Conservation (phyloP, 2,797 vertebrate genomes). For the Balearica regulorum region DNA sequence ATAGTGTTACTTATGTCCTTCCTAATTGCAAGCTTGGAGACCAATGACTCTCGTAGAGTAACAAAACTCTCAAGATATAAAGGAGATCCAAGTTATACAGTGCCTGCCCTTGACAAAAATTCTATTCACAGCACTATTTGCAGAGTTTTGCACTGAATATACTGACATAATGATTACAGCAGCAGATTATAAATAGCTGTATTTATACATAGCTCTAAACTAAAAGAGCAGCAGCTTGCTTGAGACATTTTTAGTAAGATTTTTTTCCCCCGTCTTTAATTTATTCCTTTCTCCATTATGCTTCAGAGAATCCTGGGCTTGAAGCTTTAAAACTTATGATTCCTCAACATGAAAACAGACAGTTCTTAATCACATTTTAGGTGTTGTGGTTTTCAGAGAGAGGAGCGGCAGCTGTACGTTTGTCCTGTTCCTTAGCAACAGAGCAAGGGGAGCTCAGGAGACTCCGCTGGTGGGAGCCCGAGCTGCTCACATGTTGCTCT, state of each 20-base stretch:
- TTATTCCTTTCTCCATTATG: slow-evolving; percentile 64
- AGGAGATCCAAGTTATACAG: not conserved
- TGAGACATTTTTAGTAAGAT: slow-evolving; percentile 47
- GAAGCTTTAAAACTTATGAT: slow-evolving; percentile 60
- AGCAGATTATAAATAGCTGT: slow-evolving; percentile 55
- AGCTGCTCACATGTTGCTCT: not conserved
- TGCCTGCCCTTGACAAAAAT: slow-evolving; percentile 14
- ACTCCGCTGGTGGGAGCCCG: slow-evolving; percentile 14
- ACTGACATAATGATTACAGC: slow-evolving; percentile 34
- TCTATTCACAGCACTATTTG: slow-evolving; percentile 16
- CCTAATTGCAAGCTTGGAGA: not conserved
- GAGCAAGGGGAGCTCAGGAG: slow-evolving; percentile 19
- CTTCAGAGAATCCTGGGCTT: slow-evolving; percentile 51
- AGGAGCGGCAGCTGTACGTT: slow-evolving; percentile 42
- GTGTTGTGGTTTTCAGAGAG: slow-evolving; percentile 57
- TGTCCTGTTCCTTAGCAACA: slow-evolving; percentile 77
- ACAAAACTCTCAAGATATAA: not conserved
- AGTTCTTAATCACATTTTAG: slow-evolving; percentile 67
- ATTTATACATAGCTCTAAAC: slow-evolving; percentile 41
- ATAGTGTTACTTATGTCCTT: not conserved
- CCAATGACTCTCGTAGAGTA: not conserved
- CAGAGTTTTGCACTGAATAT: slow-evolving; percentile 27
- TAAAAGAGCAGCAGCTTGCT: slow-evolving; percentile 44
- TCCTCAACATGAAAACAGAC: slow-evolving; percentile 67
- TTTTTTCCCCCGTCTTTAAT: slow-evolving; percentile 34